phyloP scores from a whole-genome alignment of 2,113 vertebrate genomes.

The Hassar affinis region DNA sequence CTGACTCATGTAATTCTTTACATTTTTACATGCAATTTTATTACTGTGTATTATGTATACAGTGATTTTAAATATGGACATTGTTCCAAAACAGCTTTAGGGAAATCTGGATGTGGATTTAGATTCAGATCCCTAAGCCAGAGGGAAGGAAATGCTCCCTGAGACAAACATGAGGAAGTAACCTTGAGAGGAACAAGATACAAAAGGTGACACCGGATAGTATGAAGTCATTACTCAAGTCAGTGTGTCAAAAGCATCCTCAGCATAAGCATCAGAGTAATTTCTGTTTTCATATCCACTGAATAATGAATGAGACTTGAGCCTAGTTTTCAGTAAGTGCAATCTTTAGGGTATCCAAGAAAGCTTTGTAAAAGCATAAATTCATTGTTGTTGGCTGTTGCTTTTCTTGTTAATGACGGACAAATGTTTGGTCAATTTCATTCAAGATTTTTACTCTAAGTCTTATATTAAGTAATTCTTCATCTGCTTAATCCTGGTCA shows the following conservation, averaged over 20 bases:
- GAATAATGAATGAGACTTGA: not conserved
- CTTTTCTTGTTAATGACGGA: not conserved
- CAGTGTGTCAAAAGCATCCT: not conserved
- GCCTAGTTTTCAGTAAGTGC: not conserved
- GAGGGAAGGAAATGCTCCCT: not conserved
- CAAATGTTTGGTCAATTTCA: not conserved
- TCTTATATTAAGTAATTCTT: not conserved
- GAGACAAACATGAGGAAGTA: not conserved
- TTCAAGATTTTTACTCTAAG: not conserved
- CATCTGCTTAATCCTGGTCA: not conserved
- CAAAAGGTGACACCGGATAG: not conserved
- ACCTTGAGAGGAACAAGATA: not conserved
- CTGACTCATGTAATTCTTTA: not conserved
- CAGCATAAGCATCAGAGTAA: constrained; percentile 1
- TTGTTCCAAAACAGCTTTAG: not conserved
- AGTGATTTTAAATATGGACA: not conserved
- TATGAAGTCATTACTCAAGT: not conserved
- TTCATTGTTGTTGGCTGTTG: not conserved
- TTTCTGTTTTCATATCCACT: not conserved
- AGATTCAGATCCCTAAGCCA: not conserved
- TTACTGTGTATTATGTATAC: too few relatives aligned
- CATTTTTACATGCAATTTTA: too few relatives aligned
- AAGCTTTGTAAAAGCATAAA: not conserved
- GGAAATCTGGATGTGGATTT: not conserved
- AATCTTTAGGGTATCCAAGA: not conserved